phyloP scores from a whole-genome alignment of 2,113 vertebrate genomes.

The Chaetodon trifascialis region DNA sequence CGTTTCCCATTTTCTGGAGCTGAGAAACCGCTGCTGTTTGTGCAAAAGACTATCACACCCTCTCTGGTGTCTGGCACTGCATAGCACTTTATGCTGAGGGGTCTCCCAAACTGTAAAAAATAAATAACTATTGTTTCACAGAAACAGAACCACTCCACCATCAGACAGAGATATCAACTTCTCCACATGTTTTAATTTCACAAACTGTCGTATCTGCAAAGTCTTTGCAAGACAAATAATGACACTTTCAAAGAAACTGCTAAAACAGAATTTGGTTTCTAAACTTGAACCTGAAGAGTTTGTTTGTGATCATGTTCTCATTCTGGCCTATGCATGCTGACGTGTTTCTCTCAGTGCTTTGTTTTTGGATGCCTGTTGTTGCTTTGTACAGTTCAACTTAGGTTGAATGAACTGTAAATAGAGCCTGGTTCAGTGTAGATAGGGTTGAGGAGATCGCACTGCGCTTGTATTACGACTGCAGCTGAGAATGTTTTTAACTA shows the following conservation, averaged over 20 bases:
- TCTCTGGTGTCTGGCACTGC: slow-evolving; percentile 63
- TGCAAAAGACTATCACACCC: slow-evolving; percentile 34
- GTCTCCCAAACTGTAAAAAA: slow-evolving; percentile 56
- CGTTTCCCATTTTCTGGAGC: slow-evolving; percentile 84
- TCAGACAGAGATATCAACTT: background rate
- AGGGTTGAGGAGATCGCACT: slow-evolving; percentile 48
- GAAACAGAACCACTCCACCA: slow-evolving; percentile 3
- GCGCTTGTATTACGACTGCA: slow-evolving; percentile 52
- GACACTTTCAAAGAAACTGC: slow-evolving; percentile 25
- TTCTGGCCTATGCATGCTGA: slow-evolving; percentile 72
- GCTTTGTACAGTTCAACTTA: slow-evolving; percentile 42
- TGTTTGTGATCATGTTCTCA: slow-evolving; percentile 37
- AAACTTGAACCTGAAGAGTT: slow-evolving; percentile 12
- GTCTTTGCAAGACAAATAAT: background rate
- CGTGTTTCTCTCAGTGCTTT: slow-evolving; percentile 58
- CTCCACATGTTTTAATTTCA: slow-evolving; percentile 17
- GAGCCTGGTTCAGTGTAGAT: slow-evolving; percentile 33
- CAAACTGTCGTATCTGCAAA: background rate
- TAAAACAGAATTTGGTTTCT: slow-evolving; percentile 39
- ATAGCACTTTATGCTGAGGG: slow-evolving; percentile 80
- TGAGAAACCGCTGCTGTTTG: slow-evolving; percentile 81
- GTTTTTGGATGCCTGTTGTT: slow-evolving; percentile 60
- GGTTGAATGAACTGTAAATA: slow-evolving; percentile 69
- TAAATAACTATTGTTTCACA: no score
- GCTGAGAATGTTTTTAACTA: slow-evolving; percentile 70